Evolutionary conservation across 2,113 vertebrate species (phyloP).

Genomic region (Hypanus sabinus): DNA sequence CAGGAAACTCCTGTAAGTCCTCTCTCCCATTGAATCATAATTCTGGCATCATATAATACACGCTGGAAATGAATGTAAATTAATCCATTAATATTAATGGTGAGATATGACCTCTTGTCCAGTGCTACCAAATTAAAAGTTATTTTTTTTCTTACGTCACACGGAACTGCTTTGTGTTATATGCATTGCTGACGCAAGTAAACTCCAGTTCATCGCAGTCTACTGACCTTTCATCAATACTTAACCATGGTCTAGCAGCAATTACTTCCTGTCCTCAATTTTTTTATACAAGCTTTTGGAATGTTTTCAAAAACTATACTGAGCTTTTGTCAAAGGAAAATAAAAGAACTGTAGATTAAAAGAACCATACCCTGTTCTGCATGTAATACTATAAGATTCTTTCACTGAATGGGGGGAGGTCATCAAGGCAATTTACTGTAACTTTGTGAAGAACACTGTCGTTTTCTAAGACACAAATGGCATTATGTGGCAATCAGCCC

Average conservation of each 20-base stretch:
- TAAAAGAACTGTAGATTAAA: neutral
- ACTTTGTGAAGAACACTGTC: neutral
- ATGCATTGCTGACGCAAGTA: constrained; percentile 17
- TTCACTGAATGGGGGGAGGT: neutral
- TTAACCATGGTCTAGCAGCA: constrained; percentile 14
- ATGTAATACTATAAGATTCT: neutral
- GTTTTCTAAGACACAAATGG: neutral
- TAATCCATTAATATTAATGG: constrained; percentile 10
- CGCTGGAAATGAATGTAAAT: constrained; percentile 18
- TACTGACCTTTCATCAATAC: constrained; percentile 1
- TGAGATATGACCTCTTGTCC: constrained; percentile 2
- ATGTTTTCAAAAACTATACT: neutral
- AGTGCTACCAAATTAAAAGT: neutral
- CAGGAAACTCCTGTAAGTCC: neutral
- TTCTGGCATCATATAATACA: neutral
- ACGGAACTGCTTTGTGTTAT: constrained; percentile 1
- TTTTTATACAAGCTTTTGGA: neutral
- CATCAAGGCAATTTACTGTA: neutral
- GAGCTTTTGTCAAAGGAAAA: neutral
- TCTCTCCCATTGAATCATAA: neutral
- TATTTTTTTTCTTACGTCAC: neutral
- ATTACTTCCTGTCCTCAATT: constrained; percentile 24
- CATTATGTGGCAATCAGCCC: neutral
- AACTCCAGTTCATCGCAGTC: neutral
- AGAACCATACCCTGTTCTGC: neutral